Conservation (phyloP, 2,113 vertebrate genomes). For the Furnarius figulus region DNA sequence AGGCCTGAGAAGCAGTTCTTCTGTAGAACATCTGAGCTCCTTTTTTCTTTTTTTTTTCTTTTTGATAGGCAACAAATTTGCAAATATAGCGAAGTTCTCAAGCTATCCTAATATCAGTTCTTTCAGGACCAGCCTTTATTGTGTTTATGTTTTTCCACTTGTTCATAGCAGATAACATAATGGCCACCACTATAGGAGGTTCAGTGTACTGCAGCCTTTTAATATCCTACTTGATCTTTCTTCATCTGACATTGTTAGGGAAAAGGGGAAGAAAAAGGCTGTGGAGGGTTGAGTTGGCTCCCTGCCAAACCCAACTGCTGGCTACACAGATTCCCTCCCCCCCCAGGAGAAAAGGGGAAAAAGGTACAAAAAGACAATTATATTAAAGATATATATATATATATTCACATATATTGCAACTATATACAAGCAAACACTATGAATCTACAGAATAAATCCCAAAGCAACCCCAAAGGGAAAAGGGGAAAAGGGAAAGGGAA, state of each 20-base stretch:
- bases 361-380: too few relatives aligned
- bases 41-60: neutral
- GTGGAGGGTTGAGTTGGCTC: too few relatives aligned
- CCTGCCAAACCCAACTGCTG: too few relatives aligned
- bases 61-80: neutral
- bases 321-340: too few relatives aligned
- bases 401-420: too few relatives aligned
- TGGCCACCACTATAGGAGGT: neutral
- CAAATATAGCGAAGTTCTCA: neutral
- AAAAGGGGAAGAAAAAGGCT: neutral
- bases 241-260: neutral
- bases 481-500: too few relatives aligned
- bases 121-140: neutral
- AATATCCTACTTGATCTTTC: neutral
- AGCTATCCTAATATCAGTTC: neutral
- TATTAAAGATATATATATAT: too few relatives aligned
- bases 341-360: too few relatives aligned
- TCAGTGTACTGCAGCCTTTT: fast-evolving
- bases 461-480: too few relatives aligned
- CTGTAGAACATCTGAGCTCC: neutral
- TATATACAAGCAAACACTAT: too few relatives aligned
- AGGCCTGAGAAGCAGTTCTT: neutral
- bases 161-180: neutral
- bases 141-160: neutral
- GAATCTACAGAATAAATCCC: too few relatives aligned